Base-by-base conservation (phyloP, 2,797 vertebrate genomes). In the Euphonia xanthogaster region DNA sequence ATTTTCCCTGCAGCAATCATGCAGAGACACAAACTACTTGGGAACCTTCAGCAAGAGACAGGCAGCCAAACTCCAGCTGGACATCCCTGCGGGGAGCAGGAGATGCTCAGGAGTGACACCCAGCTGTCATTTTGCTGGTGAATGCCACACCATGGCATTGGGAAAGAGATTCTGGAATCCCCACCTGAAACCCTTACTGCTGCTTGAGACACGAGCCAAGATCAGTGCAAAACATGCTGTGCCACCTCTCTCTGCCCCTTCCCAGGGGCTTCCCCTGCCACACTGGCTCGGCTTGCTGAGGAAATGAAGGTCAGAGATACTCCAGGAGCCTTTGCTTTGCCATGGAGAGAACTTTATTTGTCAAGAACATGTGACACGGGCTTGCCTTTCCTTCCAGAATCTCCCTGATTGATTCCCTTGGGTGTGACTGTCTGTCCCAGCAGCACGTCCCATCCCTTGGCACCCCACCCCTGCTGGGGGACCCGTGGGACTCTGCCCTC, bases 121-220 rank as follows among this genome's bases (percentile, higher is more conserved):
- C 7, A 13, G 33, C 21, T 54, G 25, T 12, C 61, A 1, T 12
- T 67, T 8, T 6, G 44, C 62, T n/a, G 37, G 5, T 0, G 1
- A 37, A 6, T 17, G 31, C 22, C 1, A 2, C 21, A 10, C 28
- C 23, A 1, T 0, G 3, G 47, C 60, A 15, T 0, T 4, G 57
- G 57, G 35, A 66, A 62, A 11, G 1, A 16, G 44, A 14, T 79
- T 47, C 58, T 20, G 35, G 24, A 24, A 66, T 74, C 8, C 7
- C 45, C 19, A n/a, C 42, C 28, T 14, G 35, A 45, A 14, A 30
- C 21, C 27, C 45, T 0, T 0, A 4, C 1, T 42, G 22, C 66
- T 67, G 54, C 31, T 24, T 7, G 35, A 53, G 31, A 7, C 0
- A 1, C 1, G 45, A 86, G 31, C 57, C 73, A 24, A 28, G 12